phyloP scores from a whole-genome alignment of 2,888 invertebrate species.

The Calameuta pallipes region DNA sequence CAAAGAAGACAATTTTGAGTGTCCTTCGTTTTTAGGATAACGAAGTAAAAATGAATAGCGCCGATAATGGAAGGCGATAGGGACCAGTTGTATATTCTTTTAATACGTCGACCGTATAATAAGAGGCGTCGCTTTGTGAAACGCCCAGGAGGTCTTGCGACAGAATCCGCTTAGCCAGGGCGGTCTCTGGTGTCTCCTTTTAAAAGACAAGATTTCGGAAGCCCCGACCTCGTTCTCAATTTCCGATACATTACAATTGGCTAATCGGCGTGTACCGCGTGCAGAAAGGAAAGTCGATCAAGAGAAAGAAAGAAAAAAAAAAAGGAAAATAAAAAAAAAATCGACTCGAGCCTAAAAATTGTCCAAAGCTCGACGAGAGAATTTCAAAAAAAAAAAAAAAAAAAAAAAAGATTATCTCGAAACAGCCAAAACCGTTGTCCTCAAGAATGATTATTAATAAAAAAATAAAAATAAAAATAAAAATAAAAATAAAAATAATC shows the following conservation, averaged over 20 bases:
- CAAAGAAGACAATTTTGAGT: no score
- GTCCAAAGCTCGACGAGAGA: not conserved
- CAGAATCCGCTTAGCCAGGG: slow-evolving; percentile 1
- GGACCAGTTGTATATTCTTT: no score
- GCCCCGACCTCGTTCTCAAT: not conserved
- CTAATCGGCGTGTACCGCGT: not conserved
- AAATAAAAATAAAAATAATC: not conserved
- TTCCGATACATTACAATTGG: not conserved
- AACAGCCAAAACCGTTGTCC: not conserved
- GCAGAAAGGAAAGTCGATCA: not conserved
- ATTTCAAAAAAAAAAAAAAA: no score
- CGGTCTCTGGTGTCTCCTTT: not conserved
- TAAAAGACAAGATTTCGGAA: not conserved
- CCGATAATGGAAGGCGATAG: no score
- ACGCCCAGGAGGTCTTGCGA: not conserved
- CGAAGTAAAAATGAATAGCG: no score
- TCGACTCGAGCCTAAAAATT: not conserved
- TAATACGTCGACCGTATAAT: not conserved
- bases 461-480: not conserved
- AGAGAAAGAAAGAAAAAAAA: not conserved
- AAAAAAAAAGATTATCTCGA: not conserved
- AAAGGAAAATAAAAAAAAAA: not conserved
- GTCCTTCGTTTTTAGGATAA: no score
- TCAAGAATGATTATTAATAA: not conserved
- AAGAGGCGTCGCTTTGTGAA: not conserved